These are phyloP conservation scores for Hymenopus coronatus DNA, from an alignment of 2,888 invertebrate species.

Conservation along the genomic window DNA sequence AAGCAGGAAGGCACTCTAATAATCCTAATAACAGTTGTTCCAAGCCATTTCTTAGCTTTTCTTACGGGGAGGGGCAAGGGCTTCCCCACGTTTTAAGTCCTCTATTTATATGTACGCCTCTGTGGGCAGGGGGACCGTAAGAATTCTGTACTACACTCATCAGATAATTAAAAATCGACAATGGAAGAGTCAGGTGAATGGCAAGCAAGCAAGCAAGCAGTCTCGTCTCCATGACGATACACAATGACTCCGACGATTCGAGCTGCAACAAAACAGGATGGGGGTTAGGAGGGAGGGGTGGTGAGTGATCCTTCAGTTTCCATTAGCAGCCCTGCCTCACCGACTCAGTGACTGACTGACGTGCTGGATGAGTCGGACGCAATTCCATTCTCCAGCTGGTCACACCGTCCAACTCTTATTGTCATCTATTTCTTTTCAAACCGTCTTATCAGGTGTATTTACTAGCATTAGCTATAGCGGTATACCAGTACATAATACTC, in stretches of 20 bases:
- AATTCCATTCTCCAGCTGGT: background rate
- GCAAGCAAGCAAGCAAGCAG: background rate
- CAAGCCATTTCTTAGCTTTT: background rate
- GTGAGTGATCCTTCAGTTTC: conserved; percentile 18
- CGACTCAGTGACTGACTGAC: background rate
- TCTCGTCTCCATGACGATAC: background rate
- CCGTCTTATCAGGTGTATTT: background rate
- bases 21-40: background rate
- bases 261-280: conserved; percentile 1
- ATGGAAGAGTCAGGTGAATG: background rate
- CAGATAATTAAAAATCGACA: background rate
- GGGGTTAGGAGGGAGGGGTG: background rate
- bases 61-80: background rate
- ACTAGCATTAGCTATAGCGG: background rate
- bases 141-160: background rate
- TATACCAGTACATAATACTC: background rate
- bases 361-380: background rate
- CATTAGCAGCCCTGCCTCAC: conserved; percentile 1
- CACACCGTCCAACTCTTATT: background rate
- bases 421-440: background rate
- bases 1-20: background rate
- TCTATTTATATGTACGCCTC: background rate
- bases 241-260: background rate
- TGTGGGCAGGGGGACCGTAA: background rate
- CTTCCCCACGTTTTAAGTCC: background rate